Base-by-base conservation (phyloP, 2,797 vertebrate species). In the Megalops cyprinoides region DNA sequence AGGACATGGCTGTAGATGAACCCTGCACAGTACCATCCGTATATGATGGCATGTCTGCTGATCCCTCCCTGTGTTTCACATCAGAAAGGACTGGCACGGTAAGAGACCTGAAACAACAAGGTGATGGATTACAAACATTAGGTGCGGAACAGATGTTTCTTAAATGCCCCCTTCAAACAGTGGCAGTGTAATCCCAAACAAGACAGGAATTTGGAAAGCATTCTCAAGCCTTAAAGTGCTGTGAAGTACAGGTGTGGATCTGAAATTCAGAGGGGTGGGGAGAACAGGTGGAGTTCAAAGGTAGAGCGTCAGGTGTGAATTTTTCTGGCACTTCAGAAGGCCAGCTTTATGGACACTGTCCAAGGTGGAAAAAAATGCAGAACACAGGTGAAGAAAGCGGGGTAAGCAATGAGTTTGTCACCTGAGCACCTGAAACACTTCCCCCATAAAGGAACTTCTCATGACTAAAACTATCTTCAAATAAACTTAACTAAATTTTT, bases 221-320 rank as follows among this genome's bases (percentile, higher is more conserved):
- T 62, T 62, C 28, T 60, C 20, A 73, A 55, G 39, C 44, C 46
- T 23, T 55, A 42, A 42, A 25, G 48, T 71, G 67, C 34, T 55
- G 28, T 18, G 8, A 20, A 51, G 44, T 71, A 67, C 65, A 51
- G 46, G 39, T 53, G 48, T 53, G 65, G 62, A 42, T 69, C 39
- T 53, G 10, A 25, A 51, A 37, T 67, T 34, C 44, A 18, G 8
- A 58, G 76, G 51, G 28, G 6, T 12, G 3, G 18, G 53, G 58
- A 78, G 39, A 78, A 62, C n/a, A 51, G 44, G 77, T 31, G 44
- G 58, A 48, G 46, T 42, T 79, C 44, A 67, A 78, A 78, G 56
- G 37, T 5, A 23, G 31, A 73, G 42, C 34, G 53, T 51, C 58
- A 79, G 58, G 15, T 69, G 25, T 79, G 44, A 67, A 39, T 48